Conservation (phyloP, 2,113 vertebrate species). For the Zosterops lateralis region DNA sequence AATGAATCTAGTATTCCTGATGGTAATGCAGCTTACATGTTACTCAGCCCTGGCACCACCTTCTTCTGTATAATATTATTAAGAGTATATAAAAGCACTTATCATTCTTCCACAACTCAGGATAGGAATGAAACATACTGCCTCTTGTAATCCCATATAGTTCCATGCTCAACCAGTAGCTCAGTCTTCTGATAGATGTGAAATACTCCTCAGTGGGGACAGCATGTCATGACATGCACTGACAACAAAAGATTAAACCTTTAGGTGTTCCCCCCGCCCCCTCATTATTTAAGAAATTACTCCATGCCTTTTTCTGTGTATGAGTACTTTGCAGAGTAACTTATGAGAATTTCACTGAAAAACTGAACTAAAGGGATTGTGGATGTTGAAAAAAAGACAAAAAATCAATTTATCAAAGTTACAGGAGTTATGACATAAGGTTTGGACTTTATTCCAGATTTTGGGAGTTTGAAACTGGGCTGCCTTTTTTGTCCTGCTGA, state of each 20-base stretch:
- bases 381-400: neutral
- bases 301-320: neutral
- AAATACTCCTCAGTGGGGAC: neutral
- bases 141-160: neutral
- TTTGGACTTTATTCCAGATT: neutral
- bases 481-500: neutral
- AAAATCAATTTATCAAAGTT: neutral
- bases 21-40: neutral
- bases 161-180: neutral
- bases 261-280: accelerated
- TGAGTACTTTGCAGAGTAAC: neutral
- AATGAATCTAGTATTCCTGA: neutral
- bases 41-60: neutral
- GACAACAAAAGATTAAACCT: neutral
- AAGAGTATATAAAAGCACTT: neutral
- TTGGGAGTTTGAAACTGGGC: neutral
- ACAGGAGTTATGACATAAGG: neutral
- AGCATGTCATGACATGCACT: neutral
- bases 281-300: neutral
- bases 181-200: neutral
- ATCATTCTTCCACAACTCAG: neutral
- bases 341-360: neutral
- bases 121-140: neutral
- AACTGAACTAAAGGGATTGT: neutral
- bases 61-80: neutral